Evolutionary conservation across 2,113 vertebrate species (phyloP).

Genomic region (Epinephelus lanceolatus): DNA sequence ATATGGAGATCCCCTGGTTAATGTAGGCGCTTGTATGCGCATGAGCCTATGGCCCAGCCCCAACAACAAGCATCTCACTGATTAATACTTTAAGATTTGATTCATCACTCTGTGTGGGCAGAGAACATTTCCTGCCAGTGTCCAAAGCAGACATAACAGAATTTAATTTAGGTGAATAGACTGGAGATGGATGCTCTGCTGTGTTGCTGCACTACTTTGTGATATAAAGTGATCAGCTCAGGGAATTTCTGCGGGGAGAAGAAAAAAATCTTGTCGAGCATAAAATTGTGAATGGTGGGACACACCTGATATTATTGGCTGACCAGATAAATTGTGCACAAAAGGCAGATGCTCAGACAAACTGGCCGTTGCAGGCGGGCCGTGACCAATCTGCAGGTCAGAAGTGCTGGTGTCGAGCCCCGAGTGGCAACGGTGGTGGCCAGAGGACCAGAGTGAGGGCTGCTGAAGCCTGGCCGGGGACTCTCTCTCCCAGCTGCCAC

Average conservation of each 20-base stretch:
- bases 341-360: conserved; percentile 10
- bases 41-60: conserved; percentile 22
- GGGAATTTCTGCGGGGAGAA: neutral
- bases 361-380: conserved; percentile 15
- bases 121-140: conserved; percentile 41
- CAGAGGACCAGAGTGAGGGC: conserved; percentile 67
- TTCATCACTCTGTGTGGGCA: conserved; percentile 44
- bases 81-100: conserved; percentile 58
- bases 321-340: neutral
- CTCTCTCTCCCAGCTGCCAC: conserved; percentile 85
- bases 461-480: conserved; percentile 78
- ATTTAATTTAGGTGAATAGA: conserved; percentile 45
- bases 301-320: neutral
- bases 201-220: neutral
- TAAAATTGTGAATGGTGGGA: neutral
- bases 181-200: conserved; percentile 36
- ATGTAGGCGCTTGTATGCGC: conserved; percentile 41
- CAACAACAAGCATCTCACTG: conserved; percentile 51
- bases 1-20: conserved; percentile 51
- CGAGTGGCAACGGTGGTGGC: conserved; percentile 66
- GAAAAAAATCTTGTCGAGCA: neutral
- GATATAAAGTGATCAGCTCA: conserved; percentile 7
- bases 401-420: conserved; percentile 61
- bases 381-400: conserved; percentile 64
- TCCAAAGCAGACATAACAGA: conserved; percentile 34